Base-by-base conservation (phyloP, 2,888 invertebrate species). In the Eupithecia inturbata region DNA sequence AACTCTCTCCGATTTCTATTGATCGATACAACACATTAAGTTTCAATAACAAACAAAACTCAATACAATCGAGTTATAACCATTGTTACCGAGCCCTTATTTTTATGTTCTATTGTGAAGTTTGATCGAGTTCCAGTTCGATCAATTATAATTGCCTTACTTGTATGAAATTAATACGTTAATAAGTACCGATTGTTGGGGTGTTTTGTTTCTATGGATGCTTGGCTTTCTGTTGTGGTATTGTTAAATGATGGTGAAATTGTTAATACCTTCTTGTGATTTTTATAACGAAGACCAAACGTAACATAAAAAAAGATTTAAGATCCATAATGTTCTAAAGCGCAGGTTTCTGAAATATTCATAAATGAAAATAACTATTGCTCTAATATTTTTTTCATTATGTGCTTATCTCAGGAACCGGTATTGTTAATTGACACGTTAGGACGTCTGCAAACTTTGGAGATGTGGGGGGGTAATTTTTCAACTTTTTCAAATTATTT, bases 101-200 rank as follows among this genome's bases (percentile, higher is more conserved):
- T 70, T 57, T 82, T 80, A 86, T 86, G 87, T 82, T 84, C 83
- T 82, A 85, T 88, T 84, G 71, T 75, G 77, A 89, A 89, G 82
- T 91, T 90, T 87, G 87, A 88, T 89, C 81, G 87, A 85, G 85
- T 85, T 83, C 82, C 82, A 77, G 80, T n/a, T n/a, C n/a, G n/a
- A n/a, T n/a, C n/a, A n/a, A n/a, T n/a, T n/a, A n/a, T n/a, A 78
- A 82, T 83, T 80, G 79, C 49, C 75, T 69, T 75, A 69, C 74
- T 79, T 77, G 70, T 80, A 75, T 74, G 62, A 62, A 73, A 73
- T 76, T 73, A 71, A 76, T 76, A 71, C 41, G 33, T 31, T 60
- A 41, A 22, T 64, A 64, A 14, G 9, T 60, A 41, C n/a, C n/a
- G n/a, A n/a, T 22, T 57, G 60, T 60, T 19, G 31, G 28, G 31